A percentile compares a stretch with the other conserved stretches of the same genome.
Evolutionary conservation across 2,888 invertebrate genomes (phyloP).

Genomic region (Mellilla xanthometata): DNA sequence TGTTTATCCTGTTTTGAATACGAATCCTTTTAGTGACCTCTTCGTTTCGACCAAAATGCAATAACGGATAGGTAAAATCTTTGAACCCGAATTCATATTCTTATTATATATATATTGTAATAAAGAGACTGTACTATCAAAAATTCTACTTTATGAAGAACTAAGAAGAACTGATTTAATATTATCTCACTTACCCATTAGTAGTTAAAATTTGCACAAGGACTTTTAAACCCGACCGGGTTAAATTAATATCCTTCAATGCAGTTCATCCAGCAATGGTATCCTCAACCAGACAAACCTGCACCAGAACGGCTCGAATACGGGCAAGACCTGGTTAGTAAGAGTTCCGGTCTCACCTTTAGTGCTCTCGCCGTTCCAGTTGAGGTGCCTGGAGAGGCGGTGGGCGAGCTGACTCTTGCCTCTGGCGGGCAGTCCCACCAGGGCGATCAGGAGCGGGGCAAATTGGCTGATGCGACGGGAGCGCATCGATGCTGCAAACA

Average conservation of each 20-base stretch:
- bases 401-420: conserved; percentile 96
- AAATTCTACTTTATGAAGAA: too few species aligned
- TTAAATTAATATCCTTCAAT: too few species aligned
- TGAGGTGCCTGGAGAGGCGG: conserved; percentile 92
- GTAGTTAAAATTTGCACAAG: too few species aligned
- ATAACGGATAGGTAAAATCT: too few species aligned
- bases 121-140: too few species aligned
- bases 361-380: conserved; percentile 94
- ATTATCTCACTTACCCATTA: too few species aligned
- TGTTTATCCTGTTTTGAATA: conserved; percentile 3
- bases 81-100: too few species aligned
- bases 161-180: too few species aligned
- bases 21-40: not conserved
- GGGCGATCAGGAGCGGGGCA: conserved; percentile 90
- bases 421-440: conserved; percentile 95
- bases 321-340: not conserved
- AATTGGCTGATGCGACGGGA: conserved; percentile 75
- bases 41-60: too few species aligned
- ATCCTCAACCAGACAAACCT: not conserved
- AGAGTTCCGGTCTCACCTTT: conserved; percentile 82
- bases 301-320: conserved; percentile 2
- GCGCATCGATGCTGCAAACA: conserved; percentile 76
- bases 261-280: too few species aligned
- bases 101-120: too few species aligned
- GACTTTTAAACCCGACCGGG: too few species aligned